A percentile compares a stretch with the other conserved stretches of the same genome.
These are phyloP conservation scores for Amiota minor DNA, from an alignment of 2,888 invertebrate species.

Conservation along the genomic window DNA sequence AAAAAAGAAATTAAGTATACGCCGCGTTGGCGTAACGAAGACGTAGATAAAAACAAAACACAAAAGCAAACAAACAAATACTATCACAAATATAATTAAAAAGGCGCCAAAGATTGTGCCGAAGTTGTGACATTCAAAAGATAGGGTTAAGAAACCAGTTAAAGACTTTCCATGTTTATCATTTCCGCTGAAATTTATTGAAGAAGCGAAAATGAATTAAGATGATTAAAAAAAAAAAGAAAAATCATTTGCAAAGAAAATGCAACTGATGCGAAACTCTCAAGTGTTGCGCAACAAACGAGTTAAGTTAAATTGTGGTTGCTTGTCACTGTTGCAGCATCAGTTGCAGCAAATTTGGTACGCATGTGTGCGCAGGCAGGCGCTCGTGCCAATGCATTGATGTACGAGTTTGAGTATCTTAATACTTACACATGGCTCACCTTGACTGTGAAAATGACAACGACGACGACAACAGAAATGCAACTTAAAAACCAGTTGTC, in stretches of 20 bases:
- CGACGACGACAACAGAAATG: background rate
- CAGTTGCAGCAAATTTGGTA: background rate
- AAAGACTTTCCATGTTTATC: constrained; percentile 11
- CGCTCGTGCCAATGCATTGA: too few species aligned
- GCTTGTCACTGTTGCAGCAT: background rate
- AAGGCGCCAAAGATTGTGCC: constrained; percentile 9
- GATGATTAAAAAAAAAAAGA: background rate
- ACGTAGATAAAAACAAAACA: background rate
- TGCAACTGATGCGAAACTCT: background rate
- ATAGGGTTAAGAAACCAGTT: constrained; percentile 16
- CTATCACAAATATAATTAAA: background rate
- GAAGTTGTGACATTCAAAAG: background rate
- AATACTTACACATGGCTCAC: background rate
- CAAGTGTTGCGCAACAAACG: constrained; percentile 25
- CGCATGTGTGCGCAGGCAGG: constrained; percentile 2
- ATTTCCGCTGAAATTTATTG: constrained; percentile 17
- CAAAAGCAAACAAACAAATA: background rate
- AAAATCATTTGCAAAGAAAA: constrained; percentile 15
- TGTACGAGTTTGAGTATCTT: constrained; percentile 1
- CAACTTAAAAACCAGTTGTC: background rate
- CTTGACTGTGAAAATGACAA: constrained; percentile 26
- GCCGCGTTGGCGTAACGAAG: background rate
- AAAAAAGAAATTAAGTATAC: background rate
- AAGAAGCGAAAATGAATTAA: background rate
- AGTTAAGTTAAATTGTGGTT: background rate